Conservation (phyloP, 2,888 invertebrate genomes). For the Plusia festucae region DNA sequence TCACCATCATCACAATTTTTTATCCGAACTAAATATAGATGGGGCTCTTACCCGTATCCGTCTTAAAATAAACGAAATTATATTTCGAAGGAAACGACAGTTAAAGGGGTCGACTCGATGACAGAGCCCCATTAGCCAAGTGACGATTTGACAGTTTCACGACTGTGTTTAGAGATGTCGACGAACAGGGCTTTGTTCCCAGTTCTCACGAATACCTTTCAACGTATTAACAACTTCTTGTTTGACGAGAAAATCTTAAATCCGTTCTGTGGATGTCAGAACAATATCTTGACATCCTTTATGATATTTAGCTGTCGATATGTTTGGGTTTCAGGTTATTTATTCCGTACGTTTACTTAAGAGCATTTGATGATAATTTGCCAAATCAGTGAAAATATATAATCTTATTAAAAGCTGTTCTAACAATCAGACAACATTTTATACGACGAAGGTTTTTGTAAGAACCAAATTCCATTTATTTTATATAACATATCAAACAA, state of each 20-base stretch:
- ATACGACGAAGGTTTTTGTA: background rate
- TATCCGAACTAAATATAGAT: conserved; percentile 52
- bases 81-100: conserved; percentile 78
- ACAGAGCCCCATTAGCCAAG: conserved; percentile 84
- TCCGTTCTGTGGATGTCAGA: conserved; percentile 44
- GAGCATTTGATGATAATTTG: background rate
- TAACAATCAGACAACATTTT: too few relatives aligned
- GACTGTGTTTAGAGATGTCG: conserved; percentile 66
- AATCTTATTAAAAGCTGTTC: background rate
- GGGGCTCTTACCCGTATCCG: conserved; percentile 64
- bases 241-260: conserved; percentile 42
- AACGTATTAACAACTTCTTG: conserved; percentile 71
- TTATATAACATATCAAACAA: background rate
- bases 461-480: background rate
- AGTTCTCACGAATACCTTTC: conserved; percentile 80
- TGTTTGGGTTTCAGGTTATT: conserved; percentile 28
- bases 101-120: conserved; percentile 82
- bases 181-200: conserved; percentile 71
- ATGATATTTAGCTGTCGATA: conserved; percentile 40
- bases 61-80: conserved; percentile 64
- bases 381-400: background rate
- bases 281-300: conserved; percentile 52
- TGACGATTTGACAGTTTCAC: conserved; percentile 83
- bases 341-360: conserved; percentile 9
- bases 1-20: conserved; percentile 42